Percentiles rank a stretch among this genome's conserved stretches.
These are phyloP conservation scores for Pseudobourletiella spinata DNA, from an alignment of 1,140 invertebrate genomes.

Conservation along the genomic window DNA sequence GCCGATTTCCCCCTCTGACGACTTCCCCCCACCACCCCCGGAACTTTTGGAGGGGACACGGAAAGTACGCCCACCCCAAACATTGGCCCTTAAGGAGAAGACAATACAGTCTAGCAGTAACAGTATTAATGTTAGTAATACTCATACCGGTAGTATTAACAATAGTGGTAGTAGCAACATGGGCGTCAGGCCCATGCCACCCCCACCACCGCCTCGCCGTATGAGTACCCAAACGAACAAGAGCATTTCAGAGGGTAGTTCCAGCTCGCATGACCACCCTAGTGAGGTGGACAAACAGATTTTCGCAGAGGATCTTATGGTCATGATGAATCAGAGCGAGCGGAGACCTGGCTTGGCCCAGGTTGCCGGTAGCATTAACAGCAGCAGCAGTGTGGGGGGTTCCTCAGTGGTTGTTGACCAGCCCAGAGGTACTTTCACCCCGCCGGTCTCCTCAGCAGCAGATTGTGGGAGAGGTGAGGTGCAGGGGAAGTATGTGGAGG, in stretches of 20 bases:
- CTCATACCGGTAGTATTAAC: background rate
- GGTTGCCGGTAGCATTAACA: background rate
- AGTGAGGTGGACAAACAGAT: background rate
- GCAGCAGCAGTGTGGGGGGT: background rate
- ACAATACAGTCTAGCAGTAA: background rate
- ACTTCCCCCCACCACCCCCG: constrained; percentile 29
- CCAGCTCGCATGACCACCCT: no score
- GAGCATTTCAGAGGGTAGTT: background rate
- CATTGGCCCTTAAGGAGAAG: constrained; percentile 26
- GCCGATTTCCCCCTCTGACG: constrained; percentile 26
- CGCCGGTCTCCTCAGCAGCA: no score
- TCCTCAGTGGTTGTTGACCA: background rate
- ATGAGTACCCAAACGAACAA: background rate
- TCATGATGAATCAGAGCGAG: no score
- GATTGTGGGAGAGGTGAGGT: no score
- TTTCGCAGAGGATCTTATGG: background rate
- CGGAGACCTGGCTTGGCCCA: background rate
- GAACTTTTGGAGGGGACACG: constrained; percentile 11
- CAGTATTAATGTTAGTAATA: background rate
- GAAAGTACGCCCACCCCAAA: constrained; percentile 22
- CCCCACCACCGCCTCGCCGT: constrained; percentile 3
- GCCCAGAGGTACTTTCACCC: no score
- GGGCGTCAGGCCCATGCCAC: background rate
- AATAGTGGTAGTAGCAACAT: background rate
- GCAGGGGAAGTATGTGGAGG: no score